Evolutionary conservation across 1,140 invertebrate genomes (phyloP).

Genomic region (Drosophila guanche): DNA sequence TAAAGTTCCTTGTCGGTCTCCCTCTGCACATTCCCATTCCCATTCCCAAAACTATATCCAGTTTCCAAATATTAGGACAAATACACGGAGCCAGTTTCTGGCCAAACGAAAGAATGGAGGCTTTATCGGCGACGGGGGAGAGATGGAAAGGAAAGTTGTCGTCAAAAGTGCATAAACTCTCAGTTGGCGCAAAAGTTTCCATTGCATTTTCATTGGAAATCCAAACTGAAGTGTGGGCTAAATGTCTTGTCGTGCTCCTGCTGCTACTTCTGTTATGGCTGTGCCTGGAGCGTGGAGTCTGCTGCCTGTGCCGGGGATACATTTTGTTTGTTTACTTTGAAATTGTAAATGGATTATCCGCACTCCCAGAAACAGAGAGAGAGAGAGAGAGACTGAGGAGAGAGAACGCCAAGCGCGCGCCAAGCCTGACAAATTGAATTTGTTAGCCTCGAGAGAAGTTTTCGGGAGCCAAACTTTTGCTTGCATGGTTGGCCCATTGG

Average conservation of each 20-base stretch:
- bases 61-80: too few species aligned
- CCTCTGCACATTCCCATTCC: background rate
- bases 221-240: constrained; percentile 32
- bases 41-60: too few species aligned
- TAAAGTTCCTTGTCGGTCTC: constrained; percentile 18
- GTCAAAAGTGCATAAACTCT: constrained; percentile 43
- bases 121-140: too few species aligned
- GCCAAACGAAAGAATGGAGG: background rate
- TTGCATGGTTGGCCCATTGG: constrained; percentile 72
- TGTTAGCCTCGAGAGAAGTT: constrained; percentile 75
- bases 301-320: constrained; percentile 37
- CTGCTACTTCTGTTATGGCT: too few species aligned
- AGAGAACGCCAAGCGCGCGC: constrained; percentile 33
- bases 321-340: constrained; percentile 80
- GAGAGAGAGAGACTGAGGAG: background rate
- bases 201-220: constrained; percentile 62
- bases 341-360: constrained; percentile 80
- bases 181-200: constrained; percentile 47
- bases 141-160: background rate
- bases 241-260: constrained; percentile 46
- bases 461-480: constrained; percentile 67
- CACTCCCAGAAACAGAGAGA: constrained; percentile 27
- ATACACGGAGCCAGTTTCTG: background rate
- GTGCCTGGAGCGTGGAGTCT: too few species aligned
- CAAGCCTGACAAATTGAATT: constrained; percentile 80